A percentile compares a stretch with the other conserved stretches of the same genome.
Evolutionary conservation across 2,113 vertebrate genomes (phyloP).

Genomic region (Fregetta grallaria): DNA sequence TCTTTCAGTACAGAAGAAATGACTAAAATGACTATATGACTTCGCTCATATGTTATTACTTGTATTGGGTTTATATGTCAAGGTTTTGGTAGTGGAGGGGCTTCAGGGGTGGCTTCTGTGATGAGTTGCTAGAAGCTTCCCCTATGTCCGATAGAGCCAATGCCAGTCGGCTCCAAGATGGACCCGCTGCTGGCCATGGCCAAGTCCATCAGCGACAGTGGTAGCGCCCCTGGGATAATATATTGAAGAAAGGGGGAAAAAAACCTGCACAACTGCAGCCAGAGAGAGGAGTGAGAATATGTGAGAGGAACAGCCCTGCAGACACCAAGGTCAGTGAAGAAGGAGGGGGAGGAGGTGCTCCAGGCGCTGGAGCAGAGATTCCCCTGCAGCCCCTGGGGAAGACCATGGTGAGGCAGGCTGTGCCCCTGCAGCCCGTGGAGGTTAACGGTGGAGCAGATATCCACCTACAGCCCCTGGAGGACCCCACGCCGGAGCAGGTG

Average conservation of each 20-base stretch:
- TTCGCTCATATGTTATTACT: neutral
- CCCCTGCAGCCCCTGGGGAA: neutral
- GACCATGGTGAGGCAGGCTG: neutral
- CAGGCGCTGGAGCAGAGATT: rapidly evolving
- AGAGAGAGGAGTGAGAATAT: neutral
- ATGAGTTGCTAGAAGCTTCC: neutral
- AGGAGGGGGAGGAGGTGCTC: neutral
- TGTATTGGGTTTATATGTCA: neutral
- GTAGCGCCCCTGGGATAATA: neutral
- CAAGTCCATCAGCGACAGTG: rapidly evolving
- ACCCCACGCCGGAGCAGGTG: neutral
- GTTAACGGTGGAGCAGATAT: neutral
- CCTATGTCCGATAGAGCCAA: neutral
- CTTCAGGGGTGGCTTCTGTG: neutral
- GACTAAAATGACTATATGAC: neutral
- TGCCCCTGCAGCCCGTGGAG: neutral
- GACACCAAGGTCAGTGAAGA: neutral
- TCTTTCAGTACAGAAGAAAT: neutral
- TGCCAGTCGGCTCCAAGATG: neutral
- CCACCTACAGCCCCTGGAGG: neutral
- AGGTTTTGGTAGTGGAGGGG: neutral
- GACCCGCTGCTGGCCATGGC: neutral
- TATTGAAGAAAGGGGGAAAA: neutral
- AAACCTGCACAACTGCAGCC: neutral
- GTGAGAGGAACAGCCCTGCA: neutral